Evolutionary conservation across 2,113 vertebrate species (phyloP).

Genomic region (Pycnonotus jocosus): DNA sequence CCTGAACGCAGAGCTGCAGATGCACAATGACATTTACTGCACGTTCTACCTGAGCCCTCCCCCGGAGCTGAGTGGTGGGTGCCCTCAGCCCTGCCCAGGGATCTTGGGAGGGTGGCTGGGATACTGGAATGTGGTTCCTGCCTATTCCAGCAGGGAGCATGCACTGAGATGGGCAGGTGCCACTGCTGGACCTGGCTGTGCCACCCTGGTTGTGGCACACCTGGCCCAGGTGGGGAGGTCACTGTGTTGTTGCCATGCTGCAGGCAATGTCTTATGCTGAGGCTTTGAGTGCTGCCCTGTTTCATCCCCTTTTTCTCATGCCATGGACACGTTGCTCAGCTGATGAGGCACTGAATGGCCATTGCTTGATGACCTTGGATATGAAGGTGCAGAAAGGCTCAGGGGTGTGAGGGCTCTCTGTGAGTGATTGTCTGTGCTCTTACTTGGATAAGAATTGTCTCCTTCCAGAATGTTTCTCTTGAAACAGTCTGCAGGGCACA

Average conservation of each 20-base stretch:
- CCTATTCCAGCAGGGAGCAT: rapidly evolving
- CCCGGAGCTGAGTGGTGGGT: conserved; percentile 80
- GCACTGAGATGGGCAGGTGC: no score
- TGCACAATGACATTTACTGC: conserved; percentile 93
- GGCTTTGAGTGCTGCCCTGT: background rate
- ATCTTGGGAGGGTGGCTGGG: rapidly evolving
- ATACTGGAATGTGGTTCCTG: rapidly evolving
- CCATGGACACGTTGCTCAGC: rapidly evolving
- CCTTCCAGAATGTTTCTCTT: background rate
- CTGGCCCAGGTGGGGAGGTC: background rate
- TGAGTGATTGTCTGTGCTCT: background rate
- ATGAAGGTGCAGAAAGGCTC: background rate
- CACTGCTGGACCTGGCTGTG: rapidly evolving
- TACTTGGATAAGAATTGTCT: background rate
- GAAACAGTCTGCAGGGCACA: background rate
- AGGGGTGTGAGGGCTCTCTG: background rate
- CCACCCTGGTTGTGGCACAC: background rate
- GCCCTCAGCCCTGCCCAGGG: rapidly evolving
- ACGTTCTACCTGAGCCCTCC: conserved; percentile 83
- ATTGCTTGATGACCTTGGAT: rapidly evolving
- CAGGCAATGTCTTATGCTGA: rapidly evolving
- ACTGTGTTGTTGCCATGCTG: rapidly evolving
- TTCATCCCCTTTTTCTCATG: rapidly evolving
- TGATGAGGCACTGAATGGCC: background rate
- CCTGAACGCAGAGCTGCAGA: conserved; percentile 76